phyloP scores from a whole-genome alignment of 2,888 invertebrate species.

The Drosophila fulvimacula region DNA sequence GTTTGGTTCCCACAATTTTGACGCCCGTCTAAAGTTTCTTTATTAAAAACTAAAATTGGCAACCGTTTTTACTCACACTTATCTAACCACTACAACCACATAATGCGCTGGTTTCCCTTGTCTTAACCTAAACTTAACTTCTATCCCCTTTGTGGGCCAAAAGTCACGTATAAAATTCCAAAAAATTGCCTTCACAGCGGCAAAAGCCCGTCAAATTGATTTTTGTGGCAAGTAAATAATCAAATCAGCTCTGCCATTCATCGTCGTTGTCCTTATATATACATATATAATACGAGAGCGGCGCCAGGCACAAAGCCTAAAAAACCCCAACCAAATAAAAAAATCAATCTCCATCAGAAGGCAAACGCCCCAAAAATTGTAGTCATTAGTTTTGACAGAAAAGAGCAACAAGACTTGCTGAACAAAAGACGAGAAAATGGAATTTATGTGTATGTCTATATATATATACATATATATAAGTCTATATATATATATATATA shows the following conservation, averaged over 20 bases:
- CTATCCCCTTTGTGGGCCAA: conserved; percentile 14
- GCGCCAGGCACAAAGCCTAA: conserved; percentile 47
- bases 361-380: conserved; percentile 70
- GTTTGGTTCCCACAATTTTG: background rate
- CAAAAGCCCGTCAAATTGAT: conserved; percentile 61
- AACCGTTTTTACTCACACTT: background rate
- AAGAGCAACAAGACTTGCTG: conserved; percentile 2
- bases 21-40: background rate
- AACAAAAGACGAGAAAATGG: conserved; percentile 42
- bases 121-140: conserved; percentile 11
- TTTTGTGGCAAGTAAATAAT: conserved; percentile 74
- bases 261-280: conserved; percentile 27
- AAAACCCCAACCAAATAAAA: conserved; percentile 24
- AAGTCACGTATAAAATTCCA: conserved; percentile 59
- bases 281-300: conserved; percentile 43
- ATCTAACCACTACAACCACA: conserved; percentile 2
- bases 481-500: background rate
- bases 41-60: conserved; percentile 26
- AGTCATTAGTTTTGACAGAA: conserved; percentile 68
- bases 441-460: conserved; percentile 29
- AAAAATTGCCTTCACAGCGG: conserved; percentile 38
- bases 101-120: conserved; percentile 17
- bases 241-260: conserved; percentile 62
- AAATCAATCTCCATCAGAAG: conserved; percentile 66
- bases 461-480: conserved; percentile 15